phyloP scores from a whole-genome alignment of 2,113 vertebrate species.

The Phodopus roborovskii region DNA sequence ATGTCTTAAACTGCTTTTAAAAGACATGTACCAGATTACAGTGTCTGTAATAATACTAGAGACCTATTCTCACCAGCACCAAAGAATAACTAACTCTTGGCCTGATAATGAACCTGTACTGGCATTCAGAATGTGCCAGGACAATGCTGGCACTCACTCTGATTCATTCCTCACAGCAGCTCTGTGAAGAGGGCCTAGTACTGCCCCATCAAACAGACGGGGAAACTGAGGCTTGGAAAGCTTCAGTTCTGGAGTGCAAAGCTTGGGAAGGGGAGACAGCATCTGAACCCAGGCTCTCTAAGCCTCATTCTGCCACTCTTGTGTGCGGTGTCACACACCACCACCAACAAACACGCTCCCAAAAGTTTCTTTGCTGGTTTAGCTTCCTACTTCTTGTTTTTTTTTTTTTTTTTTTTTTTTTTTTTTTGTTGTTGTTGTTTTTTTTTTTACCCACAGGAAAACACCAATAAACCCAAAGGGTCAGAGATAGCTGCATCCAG shows the following conservation, averaged over 20 bases:
- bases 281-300: background rate
- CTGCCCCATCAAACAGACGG: background rate
- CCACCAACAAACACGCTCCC: background rate
- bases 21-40: background rate
- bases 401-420: constrained; percentile 26
- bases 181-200: background rate
- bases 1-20: constrained; percentile 14
- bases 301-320: background rate
- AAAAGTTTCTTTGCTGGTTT: background rate
- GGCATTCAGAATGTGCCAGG: background rate
- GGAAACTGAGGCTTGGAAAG: background rate
- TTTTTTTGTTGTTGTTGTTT: constrained; percentile 39
- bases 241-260: background rate
- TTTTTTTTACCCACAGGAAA: background rate
- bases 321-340: background rate
- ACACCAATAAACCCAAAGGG: background rate
- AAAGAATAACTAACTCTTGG: background rate
- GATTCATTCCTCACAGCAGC: background rate
- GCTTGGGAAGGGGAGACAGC: background rate
- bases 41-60: background rate
- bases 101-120: background rate
- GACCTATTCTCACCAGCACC: background rate
- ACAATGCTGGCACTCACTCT: background rate
- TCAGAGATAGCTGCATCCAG: background rate
- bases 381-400: constrained; percentile 21